Evolutionary conservation across 2,888 invertebrate species (phyloP).

Genomic region (Spilosoma lubricipeda): DNA sequence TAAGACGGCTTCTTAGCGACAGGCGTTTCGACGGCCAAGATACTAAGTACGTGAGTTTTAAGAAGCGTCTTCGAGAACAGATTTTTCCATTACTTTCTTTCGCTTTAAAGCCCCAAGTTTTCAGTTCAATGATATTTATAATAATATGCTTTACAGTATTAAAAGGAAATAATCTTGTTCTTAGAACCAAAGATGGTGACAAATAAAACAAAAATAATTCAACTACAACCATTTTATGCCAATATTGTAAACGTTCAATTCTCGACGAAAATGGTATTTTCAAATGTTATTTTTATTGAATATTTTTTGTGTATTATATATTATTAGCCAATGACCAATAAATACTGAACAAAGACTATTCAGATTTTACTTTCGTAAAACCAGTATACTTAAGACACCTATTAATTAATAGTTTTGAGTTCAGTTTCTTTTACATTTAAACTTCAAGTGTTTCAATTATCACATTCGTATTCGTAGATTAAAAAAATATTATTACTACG

Average conservation of each 20-base stretch:
- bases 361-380: neutral
- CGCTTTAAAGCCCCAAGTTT: slow-evolving; percentile 25
- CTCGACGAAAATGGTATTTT: too few relatives aligned
- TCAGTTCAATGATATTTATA: slow-evolving; percentile 2
- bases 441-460: neutral
- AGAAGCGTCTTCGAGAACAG: slow-evolving; percentile 42
- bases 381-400: neutral
- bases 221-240: neutral
- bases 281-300: too few relatives aligned
- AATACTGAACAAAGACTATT: too few relatives aligned
- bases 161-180: neutral
- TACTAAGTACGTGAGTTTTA: slow-evolving; percentile 71
- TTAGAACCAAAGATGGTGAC: neutral
- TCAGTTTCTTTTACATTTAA: too few relatives aligned
- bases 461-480: neutral
- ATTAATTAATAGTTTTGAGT: neutral
- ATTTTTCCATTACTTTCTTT: slow-evolving; percentile 55
- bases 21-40: slow-evolving; percentile 69
- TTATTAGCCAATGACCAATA: too few relatives aligned
- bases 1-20: slow-evolving; percentile 80
- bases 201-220: neutral
- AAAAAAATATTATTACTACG: neutral
- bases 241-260: neutral
- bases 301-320: too few relatives aligned
- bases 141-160: neutral